Evolutionary conservation across 2,888 invertebrate genomes (phyloP), one percentile per base, ranked within the genome.

Genomic region (Heliconius hortense): DNA sequence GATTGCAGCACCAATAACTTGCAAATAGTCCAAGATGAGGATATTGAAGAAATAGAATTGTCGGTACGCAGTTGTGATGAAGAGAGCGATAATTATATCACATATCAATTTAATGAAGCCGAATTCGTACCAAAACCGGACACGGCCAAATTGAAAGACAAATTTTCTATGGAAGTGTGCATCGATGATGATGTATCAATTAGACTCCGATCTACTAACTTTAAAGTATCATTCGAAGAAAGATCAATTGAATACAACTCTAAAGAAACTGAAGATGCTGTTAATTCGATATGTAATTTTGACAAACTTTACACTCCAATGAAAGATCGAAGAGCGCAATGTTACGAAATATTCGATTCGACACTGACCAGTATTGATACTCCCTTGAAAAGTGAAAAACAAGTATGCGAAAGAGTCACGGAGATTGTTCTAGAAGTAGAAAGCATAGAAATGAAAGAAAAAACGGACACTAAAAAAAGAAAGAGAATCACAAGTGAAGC

Each of bases 301-400:
- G 89, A 90, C 15, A 89, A 82, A 77, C 81, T 93, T 56, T 91
- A 91, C 74, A 93, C 94, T 64, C 94, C 94, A 28, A 81, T 90
- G 72, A 94, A 94, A 83, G 88, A 91, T 77, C 80, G 83, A 35
- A 88, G 87, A 82, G 83, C 82, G 7, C 87, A 90, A 79, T 91
- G 88, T 80, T 89, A 86, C 75, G 90, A 93, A 79, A 89, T 94
- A 82, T 94, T 94, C 82, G 92, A 93, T 82, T 94, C 94, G 1
- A 93, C 93, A 13, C 82, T 94, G 60, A 91, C 92, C 2, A 93
- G 93, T 81, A 85, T 94, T 80, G 93, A 94, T 80, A 93, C 94
- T 18, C 93, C 94, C 7, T 80, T 93, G 48, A 93, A 93, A 82
- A 69, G 80, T 7, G 80, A 77, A 72, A 85, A 77, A 77, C 81